Percentiles rank a stretch among this genome's conserved stretches.
These are phyloP conservation scores for Lutra lutra DNA, from an alignment of 2,797 vertebrate genomes.

Conservation along the genomic window DNA sequence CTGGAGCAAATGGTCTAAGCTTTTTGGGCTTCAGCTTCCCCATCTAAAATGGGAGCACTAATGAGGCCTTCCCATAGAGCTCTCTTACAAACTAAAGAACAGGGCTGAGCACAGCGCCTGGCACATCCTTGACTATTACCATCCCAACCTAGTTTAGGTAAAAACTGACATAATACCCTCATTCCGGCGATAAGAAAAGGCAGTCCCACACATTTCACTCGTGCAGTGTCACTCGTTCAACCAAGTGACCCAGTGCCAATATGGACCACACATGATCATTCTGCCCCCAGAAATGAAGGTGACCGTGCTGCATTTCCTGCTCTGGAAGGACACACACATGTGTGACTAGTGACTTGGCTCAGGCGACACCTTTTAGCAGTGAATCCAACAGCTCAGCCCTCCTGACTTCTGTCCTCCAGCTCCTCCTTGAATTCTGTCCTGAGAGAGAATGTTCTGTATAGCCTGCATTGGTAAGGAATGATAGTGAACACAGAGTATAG, in stretches of 20 bases:
- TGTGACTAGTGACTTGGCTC: background rate
- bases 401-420: background rate
- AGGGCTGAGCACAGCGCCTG: background rate
- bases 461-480: background rate
- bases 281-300: background rate
- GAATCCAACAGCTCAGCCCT: background rate
- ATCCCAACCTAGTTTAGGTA: background rate
- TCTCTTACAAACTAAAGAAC: conserved; percentile 8
- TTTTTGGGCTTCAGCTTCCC: conserved; percentile 9
- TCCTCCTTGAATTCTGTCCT: background rate
- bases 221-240: background rate
- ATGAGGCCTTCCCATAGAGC: background rate
- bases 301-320: background rate
- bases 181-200: background rate
- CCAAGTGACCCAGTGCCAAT: background rate
- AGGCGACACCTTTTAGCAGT: background rate
- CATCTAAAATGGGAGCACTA: conserved; percentile 4
- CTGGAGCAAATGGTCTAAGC: background rate
- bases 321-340: background rate
- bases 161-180: background rate
- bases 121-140: background rate
- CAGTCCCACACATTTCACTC: background rate
- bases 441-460: background rate
- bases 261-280: background rate
- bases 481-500: background rate